phyloP scores from a whole-genome alignment of 2,113 vertebrate genomes.

The Melanostigma gelatinosum region DNA sequence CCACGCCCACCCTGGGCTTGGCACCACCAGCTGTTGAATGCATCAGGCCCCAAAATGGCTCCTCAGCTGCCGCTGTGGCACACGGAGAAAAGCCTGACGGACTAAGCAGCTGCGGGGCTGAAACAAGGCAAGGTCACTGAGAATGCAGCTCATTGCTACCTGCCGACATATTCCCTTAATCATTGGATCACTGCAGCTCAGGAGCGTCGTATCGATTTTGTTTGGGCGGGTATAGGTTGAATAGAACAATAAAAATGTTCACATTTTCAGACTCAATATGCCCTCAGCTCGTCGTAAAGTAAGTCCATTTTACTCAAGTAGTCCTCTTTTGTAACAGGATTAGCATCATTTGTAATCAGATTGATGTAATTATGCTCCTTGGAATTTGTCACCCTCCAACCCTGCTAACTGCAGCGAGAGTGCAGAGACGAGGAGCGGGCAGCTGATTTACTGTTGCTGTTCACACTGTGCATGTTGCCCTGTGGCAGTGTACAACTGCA shows the following conservation, averaged over 20 bases:
- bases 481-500: constrained; percentile 14
- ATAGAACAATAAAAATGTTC: not conserved
- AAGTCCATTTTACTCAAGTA: constrained; percentile 46
- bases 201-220: not conserved
- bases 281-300: constrained; percentile 3
- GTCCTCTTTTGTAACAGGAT: constrained; percentile 52
- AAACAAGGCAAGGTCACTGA: constrained; percentile 62
- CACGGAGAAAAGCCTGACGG: constrained; percentile 47
- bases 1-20: constrained; percentile 59
- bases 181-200: not conserved
- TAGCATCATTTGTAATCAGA: constrained; percentile 64
- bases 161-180: constrained; percentile 13
- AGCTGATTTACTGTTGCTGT: constrained; percentile 64
- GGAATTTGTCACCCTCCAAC: constrained; percentile 65
- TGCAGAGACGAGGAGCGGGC: constrained; percentile 54
- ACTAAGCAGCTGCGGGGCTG: constrained; percentile 68
- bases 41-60: constrained; percentile 76
- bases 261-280: not conserved
- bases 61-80: constrained; percentile 74
- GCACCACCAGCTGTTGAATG: constrained; percentile 79
- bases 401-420: constrained; percentile 56
- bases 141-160: constrained; percentile 42
- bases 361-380: constrained; percentile 58
- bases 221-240: not conserved
- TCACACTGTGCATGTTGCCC: constrained; percentile 47